These are phyloP conservation scores for Ridgeia piscesae DNA, from an alignment of 1,140 invertebrate genomes.

Conservation along the genomic window DNA sequence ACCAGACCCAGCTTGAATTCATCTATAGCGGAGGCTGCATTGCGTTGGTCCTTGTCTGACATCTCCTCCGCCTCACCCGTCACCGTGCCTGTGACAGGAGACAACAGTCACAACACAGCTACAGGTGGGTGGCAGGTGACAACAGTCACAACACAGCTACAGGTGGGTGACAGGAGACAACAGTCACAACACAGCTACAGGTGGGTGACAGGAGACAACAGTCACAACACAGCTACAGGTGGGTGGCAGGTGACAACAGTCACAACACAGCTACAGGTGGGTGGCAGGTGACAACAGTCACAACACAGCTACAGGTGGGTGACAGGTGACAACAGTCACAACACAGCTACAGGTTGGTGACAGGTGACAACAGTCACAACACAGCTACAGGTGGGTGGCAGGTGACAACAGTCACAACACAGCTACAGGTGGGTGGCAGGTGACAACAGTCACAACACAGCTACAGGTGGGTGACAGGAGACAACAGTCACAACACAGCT, in stretches of 20 bases:
- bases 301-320: not conserved
- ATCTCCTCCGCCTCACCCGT: conserved; percentile 51
- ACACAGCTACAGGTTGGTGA: not conserved
- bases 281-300: not conserved
- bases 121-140: not conserved
- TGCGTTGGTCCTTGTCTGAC: conserved; percentile 81
- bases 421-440: no score
- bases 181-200: not conserved
- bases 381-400: not conserved
- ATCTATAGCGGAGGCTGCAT: conserved; percentile 84
- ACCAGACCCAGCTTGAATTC: conserved; percentile 88
- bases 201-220: not conserved
- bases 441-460: no score
- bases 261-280: not conserved
- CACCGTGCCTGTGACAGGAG: conserved; percentile 10
- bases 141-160: not conserved
- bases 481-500: no score
- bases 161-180: not conserved
- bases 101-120: not conserved
- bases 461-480: no score
- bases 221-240: not conserved
- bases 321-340: not conserved
- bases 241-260: not conserved
- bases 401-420: no score
- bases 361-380: not conserved